phyloP scores from a whole-genome alignment of 2,113 vertebrate species.

The Gambusia holbrooki region DNA sequence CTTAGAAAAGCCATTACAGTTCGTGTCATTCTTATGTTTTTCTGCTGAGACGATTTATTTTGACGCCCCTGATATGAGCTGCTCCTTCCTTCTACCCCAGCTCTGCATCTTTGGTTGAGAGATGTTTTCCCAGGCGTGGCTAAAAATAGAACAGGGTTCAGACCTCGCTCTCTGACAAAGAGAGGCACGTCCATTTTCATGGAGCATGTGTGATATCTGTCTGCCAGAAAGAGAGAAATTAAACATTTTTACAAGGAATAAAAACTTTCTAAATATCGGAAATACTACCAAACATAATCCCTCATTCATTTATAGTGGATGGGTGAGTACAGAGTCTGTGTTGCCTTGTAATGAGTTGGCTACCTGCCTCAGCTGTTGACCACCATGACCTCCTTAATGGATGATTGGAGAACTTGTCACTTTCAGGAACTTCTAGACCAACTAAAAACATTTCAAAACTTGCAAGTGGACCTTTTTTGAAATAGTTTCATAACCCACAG shows the following conservation, averaged over 20 bases:
- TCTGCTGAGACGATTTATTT: neutral
- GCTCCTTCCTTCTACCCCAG: neutral
- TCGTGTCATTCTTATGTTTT: neutral
- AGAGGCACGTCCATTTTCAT: neutral
- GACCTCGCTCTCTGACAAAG: neutral
- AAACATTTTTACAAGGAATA: neutral
- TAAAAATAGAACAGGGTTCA: constrained; percentile 26
- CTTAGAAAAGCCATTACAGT: neutral
- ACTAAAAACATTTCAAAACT: no score
- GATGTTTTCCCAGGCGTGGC: constrained; percentile 26
- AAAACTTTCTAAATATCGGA: neutral
- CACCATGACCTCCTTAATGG: no score
- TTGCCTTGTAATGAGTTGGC: no score
- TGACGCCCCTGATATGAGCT: neutral
- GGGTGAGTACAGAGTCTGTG: no score
- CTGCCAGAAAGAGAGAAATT: neutral
- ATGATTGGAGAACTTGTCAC: no score
- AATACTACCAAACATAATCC: no score
- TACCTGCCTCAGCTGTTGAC: no score
- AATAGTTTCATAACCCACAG: no score
- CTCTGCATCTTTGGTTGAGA: constrained; percentile 8
- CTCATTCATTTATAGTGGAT: no score
- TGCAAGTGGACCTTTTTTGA: no score
- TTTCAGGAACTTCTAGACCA: no score
- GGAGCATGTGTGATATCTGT: neutral